phyloP scores from a whole-genome alignment of 23 tunicate genomes.

The Halocynthia aurantium region DNA sequence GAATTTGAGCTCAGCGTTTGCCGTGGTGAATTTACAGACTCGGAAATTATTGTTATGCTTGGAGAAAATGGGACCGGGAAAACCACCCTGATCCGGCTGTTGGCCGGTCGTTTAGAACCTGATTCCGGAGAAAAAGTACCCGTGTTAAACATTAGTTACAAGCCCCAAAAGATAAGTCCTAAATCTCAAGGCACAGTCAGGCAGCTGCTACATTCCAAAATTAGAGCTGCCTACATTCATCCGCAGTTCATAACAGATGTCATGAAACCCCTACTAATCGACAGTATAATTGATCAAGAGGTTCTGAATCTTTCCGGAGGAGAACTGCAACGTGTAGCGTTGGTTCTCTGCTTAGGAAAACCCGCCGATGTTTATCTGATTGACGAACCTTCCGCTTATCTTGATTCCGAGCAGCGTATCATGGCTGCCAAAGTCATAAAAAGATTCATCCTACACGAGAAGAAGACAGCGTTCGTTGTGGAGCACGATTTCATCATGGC shows the following conservation, averaged over 20 bases:
- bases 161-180: constrained; percentile 96
- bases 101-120: constrained; percentile 83
- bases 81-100: constrained; percentile 86
- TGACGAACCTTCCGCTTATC: constrained; percentile 94
- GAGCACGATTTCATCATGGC: constrained; percentile 99
- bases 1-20: constrained; percentile 53
- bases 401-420: constrained; percentile 96
- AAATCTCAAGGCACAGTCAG: constrained; percentile 90
- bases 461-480: constrained; percentile 96
- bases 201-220: constrained; percentile 77
- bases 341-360: constrained; percentile 82
- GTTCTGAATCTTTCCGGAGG: constrained; percentile 92
- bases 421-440: constrained; percentile 94
- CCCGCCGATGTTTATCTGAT: constrained; percentile 93
- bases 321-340: constrained; percentile 94
- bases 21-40: constrained; percentile 86
- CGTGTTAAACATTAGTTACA: constrained; percentile 80
- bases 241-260: constrained; percentile 95
- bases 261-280: constrained; percentile 90
- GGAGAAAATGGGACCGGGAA: constrained; percentile 99
- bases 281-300: constrained; percentile 70
- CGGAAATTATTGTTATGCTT: constrained; percentile 93
- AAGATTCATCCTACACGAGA: constrained; percentile 86
- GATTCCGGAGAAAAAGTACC: constrained; percentile 85
- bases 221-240: constrained; percentile 74